Conservation (phyloP, 2,113 vertebrate species). For the Amblyornis subalaris region DNA sequence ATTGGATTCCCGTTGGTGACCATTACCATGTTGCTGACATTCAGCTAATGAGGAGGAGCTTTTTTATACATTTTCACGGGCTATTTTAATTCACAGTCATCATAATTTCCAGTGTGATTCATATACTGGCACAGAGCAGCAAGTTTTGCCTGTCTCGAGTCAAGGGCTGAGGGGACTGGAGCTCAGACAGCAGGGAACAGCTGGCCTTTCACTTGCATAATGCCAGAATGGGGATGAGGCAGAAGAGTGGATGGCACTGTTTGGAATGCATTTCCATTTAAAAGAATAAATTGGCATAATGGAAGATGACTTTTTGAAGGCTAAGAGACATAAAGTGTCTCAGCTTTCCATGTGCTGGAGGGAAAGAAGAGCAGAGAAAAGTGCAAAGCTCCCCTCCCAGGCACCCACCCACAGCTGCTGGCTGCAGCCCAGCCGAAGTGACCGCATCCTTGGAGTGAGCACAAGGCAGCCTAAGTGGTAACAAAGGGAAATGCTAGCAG, state of each 20-base stretch:
- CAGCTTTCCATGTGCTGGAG: background rate
- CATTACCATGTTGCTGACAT: background rate
- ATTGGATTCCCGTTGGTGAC: background rate
- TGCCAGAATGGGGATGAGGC: background rate
- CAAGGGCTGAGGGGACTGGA: background rate
- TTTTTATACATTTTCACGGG: background rate
- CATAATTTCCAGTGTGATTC: constrained; percentile 11
- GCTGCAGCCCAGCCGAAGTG: background rate
- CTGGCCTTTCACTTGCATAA: background rate
- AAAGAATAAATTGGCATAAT: background rate
- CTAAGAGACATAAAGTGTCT: background rate
- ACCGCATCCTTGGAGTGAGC: background rate
- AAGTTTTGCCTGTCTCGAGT: background rate
- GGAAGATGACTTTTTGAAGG: background rate
- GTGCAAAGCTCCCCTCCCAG: background rate
- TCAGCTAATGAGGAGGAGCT: background rate
- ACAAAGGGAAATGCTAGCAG: background rate
- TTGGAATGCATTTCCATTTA: background rate
- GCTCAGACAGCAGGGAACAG: background rate
- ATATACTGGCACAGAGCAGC: background rate
- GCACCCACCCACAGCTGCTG: background rate
- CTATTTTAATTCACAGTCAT: background rate
- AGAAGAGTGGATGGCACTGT: background rate
- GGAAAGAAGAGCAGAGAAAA: background rate
- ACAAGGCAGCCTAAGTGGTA: background rate